Evolutionary conservation across 2,797 vertebrate species (phyloP).

Genomic region (Danio kyathit): DNA sequence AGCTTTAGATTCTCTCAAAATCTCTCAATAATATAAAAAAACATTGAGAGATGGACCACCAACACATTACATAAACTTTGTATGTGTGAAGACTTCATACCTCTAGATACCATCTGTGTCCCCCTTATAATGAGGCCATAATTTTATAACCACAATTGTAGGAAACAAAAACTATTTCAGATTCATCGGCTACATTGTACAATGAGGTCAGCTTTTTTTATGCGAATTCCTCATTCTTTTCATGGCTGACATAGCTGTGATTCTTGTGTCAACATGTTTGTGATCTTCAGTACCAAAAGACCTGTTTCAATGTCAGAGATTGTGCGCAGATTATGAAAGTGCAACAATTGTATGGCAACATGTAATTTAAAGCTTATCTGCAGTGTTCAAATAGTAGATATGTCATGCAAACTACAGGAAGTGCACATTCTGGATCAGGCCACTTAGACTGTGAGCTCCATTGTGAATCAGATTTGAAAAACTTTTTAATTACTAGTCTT

Average conservation of each 20-base stretch:
- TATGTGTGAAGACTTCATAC: not conserved
- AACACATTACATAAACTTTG: not conserved
- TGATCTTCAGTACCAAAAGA: not conserved
- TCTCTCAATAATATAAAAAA: not conserved
- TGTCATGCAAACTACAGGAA: not conserved
- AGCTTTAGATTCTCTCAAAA: too few relatives aligned
- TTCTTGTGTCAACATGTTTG: not conserved
- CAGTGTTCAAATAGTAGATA: not conserved
- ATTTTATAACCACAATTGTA: not conserved
- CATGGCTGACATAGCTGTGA: slow-evolving; percentile 15
- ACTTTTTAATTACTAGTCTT: not conserved
- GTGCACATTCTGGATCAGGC: not conserved
- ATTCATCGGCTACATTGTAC: not conserved
- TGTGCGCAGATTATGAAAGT: too few relatives aligned
- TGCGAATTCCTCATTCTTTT: slow-evolving; percentile 1
- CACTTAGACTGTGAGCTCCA: not conserved
- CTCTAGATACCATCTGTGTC: too few relatives aligned
- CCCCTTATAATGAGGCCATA: not conserved
- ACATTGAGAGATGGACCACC: not conserved
- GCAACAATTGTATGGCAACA: not conserved
- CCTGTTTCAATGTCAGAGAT: not conserved
- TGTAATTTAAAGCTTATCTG: not conserved
- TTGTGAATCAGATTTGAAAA: not conserved
- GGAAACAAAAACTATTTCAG: not conserved
- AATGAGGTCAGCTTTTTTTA: not conserved